Base-by-base conservation (phyloP, 2,888 invertebrate species). In the Norana najaformis region DNA sequence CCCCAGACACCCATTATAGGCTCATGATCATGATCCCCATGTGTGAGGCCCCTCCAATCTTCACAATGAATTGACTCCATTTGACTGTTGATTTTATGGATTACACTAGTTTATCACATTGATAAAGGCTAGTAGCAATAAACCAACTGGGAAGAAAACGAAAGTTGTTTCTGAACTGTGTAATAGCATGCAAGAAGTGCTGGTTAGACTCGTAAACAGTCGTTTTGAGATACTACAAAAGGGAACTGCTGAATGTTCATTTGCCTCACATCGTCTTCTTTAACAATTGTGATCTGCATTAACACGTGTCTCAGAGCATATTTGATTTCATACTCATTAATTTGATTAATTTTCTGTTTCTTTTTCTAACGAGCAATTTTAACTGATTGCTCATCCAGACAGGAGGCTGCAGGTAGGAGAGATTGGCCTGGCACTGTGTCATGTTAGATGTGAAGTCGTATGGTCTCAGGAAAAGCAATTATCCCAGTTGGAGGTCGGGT, bases 321-420 rank as follows among this genome's bases (percentile, higher is more conserved):
- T 69, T 69, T n/a, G 69, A 69, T 69, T 69, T 69, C 69, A 69
- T 69, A 2, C 69, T 69, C 69, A 69, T 69, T 69, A 69, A 69
- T 69, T 69, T n/a, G 69, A n/a, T n/a, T 69, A 69, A 69, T 69
- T 69, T 69, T 69, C 69, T 69, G n/a, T 69, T 69, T 69, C 69
- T 8, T n/a, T n/a, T 69, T n/a, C 69, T 0, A 5, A 30, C 8
- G n/a, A n/a, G 69, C 30, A n/a, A n/a, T 69, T 69, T 13, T 30
- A 69, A 69, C 69, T 69, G 69, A 69, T 69, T 69, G n/a, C 69
- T 69, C 69, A 69, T 69, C 69, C n/a, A n/a, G n/a, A n/a, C n/a
- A n/a, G 11, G 5, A 8, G 14, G 14, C 69, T 69, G 69, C n/a
- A n/a, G 69, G 30, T 8, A 8, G 69, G 69, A 69, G 30, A 69